A percentile compares a stretch with the other conserved stretches of the same genome.
These are phyloP conservation scores for Steinernema scapterisci DNA, from an alignment of 2,888 invertebrate species.

Conservation along the genomic window DNA sequence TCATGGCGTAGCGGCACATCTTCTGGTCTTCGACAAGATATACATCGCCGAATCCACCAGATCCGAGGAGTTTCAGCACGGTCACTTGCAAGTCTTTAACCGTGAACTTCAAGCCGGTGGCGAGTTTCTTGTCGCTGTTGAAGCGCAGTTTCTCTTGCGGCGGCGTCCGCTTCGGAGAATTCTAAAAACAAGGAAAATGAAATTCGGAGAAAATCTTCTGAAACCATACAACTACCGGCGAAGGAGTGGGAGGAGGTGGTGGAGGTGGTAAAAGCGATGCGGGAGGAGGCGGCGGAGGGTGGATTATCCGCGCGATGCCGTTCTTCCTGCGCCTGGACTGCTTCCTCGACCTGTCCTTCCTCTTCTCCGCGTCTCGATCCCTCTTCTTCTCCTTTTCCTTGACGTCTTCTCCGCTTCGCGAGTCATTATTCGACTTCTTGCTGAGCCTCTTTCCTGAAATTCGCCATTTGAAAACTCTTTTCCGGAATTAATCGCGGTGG, in stretches of 20 bases:
- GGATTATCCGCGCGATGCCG: too few relatives aligned
- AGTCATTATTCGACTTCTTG: background rate
- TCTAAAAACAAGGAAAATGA: background rate
- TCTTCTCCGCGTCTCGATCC: background rate
- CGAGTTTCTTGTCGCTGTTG: background rate
- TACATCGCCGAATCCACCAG: conserved; percentile 18
- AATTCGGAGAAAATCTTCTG: background rate
- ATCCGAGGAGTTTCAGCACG: conserved; percentile 10
- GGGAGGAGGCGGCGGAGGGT: background rate
- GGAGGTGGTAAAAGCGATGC: background rate
- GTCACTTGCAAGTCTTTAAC: background rate
- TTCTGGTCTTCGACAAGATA: conserved; percentile 25
- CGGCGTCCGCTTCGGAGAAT: background rate
- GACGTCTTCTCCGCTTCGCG: background rate
- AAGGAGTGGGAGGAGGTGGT: background rate
- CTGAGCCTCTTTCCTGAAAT: background rate
- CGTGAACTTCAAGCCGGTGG: background rate
- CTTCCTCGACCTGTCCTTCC: background rate
- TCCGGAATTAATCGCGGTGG: too few relatives aligned
- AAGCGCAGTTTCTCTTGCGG: background rate
- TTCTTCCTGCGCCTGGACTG: background rate
- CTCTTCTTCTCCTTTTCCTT: background rate
- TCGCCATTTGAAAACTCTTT: too few relatives aligned
- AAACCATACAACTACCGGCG: background rate
- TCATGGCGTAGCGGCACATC: conserved; percentile 1